Conservation (phyloP, 2,113 vertebrate genomes). For the Sakesphorus luctuosus region DNA sequence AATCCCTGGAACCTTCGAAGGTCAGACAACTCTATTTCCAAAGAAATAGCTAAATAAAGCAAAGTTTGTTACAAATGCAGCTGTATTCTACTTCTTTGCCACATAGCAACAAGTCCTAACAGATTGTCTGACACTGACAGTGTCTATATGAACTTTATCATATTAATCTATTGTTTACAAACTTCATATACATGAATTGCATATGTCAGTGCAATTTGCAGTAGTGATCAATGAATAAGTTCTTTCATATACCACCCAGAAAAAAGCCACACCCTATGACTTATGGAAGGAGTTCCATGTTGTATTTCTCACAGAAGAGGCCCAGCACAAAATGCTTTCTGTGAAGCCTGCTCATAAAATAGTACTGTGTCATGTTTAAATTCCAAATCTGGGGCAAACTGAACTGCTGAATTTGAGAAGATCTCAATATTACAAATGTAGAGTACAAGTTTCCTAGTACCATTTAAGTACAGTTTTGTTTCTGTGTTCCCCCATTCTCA, state of each 20-base stretch:
- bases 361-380: not conserved
- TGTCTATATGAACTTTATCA: not conserved
- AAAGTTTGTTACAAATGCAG: not conserved
- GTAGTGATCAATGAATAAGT: not conserved
- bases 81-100: not conserved
- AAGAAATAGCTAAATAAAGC: not conserved
- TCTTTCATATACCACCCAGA: not conserved
- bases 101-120: not conserved
- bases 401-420: not conserved
- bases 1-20: not conserved
- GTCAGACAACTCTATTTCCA: not conserved
- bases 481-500: not conserved
- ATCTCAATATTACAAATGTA: not conserved
- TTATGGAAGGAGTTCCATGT: not conserved
- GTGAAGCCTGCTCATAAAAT: not conserved
- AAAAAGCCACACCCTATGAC: not conserved
- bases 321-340: not conserved
- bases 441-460: not conserved
- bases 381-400: not conserved
- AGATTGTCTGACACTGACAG: not conserved
- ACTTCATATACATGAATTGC: not conserved
- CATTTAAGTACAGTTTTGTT: not conserved
- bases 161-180: not conserved
- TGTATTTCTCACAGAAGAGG: not conserved
- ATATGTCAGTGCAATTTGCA: not conserved